Percentiles rank a stretch among this genome's conserved stretches.
Evolutionary conservation across 2,888 invertebrate genomes (phyloP).

Genomic region (Athalia cordata): DNA sequence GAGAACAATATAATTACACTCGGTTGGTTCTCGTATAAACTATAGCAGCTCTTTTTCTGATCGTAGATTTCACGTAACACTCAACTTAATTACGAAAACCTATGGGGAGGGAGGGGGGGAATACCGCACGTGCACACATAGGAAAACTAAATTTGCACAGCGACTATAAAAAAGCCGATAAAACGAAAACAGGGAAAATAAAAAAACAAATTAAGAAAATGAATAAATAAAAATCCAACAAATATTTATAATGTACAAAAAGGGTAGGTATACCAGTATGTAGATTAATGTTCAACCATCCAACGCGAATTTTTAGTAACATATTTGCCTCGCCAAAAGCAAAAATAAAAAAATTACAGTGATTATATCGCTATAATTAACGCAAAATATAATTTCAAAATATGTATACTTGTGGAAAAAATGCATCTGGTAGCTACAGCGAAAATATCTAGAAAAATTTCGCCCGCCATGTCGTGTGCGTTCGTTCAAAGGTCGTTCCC

Average conservation of each 20-base stretch:
- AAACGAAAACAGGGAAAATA: background rate
- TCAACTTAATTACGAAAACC: slow-evolving; percentile 11
- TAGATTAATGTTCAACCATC: background rate
- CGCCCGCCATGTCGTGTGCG: too few relatives aligned
- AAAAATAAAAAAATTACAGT: too few relatives aligned
- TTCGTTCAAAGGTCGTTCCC: too few relatives aligned
- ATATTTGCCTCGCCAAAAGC: background rate
- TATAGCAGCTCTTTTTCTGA: background rate
- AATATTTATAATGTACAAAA: background rate
- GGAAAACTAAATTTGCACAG: background rate
- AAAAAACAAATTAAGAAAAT: background rate
- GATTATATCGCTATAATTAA: too few relatives aligned
- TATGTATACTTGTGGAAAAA: too few relatives aligned
- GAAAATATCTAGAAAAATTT: too few relatives aligned
- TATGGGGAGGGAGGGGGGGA: background rate
- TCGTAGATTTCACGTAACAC: slow-evolving; percentile 16
- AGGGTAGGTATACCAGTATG: background rate
- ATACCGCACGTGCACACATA: background rate
- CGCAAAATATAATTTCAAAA: too few relatives aligned
- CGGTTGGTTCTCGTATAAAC: background rate
- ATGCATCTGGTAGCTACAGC: too few relatives aligned
- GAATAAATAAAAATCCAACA: background rate
- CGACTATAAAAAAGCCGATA: background rate
- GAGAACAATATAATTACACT: slow-evolving; percentile 29
- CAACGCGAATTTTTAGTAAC: background rate